Evolutionary conservation across 2,113 vertebrate species (phyloP).

Genomic region (Neotoma lepida): DNA sequence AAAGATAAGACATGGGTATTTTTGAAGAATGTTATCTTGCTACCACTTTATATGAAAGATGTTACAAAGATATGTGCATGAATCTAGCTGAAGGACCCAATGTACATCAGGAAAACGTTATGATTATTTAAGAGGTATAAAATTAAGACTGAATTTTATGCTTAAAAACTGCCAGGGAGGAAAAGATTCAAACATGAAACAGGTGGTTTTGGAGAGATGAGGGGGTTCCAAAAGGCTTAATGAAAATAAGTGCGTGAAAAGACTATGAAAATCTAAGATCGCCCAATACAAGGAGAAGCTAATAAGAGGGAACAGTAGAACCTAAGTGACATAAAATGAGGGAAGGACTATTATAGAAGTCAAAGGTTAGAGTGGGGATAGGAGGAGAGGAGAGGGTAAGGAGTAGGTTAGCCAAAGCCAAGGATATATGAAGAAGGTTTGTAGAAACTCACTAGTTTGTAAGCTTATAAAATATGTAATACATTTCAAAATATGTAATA

Average conservation of each 20-base stretch:
- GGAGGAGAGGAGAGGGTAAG: neutral
- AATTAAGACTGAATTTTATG: neutral
- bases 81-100: neutral
- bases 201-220: neutral
- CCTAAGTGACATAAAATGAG: neutral
- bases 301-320: neutral
- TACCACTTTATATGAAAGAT: neutral
- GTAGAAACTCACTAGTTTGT: neutral
- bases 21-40: neutral
- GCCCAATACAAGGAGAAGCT: neutral
- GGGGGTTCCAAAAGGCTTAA: neutral
- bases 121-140: conserved; percentile 5
- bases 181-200: neutral
- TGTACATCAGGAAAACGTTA: neutral
- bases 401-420: neutral
- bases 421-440: neutral
- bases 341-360: neutral
- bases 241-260: neutral
- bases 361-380: neutral
- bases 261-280: neutral
- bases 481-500: neutral
- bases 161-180: neutral
- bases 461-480: neutral
- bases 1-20: neutral
- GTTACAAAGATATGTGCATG: neutral